Conservation (phyloP, 2,888 invertebrate genomes). For the Cotesia congregata region DNA sequence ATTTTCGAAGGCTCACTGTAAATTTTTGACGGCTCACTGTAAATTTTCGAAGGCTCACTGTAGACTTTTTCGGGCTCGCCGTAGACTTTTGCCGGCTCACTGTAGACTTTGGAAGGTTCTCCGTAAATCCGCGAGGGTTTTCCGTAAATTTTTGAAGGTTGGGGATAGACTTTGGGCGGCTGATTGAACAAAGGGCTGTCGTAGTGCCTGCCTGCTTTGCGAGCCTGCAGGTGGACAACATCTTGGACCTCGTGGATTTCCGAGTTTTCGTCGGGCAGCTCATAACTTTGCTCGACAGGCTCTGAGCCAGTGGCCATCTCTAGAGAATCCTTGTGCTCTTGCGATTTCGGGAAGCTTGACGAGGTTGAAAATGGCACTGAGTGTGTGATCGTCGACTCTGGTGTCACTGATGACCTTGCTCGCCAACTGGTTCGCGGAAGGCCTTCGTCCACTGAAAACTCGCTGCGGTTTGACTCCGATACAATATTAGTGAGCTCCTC, state of each 20-base stretch:
- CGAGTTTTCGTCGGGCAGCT: constrained; percentile 57
- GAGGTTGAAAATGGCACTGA: constrained; percentile 37
- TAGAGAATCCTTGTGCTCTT: constrained; percentile 50
- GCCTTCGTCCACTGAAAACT: constrained; percentile 74
- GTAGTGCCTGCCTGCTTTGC: constrained; percentile 69
- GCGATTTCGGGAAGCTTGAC: constrained; percentile 25
- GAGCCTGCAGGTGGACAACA: constrained; percentile 68
- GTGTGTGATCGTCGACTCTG: constrained; percentile 49
- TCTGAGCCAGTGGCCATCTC: constrained; percentile 53
- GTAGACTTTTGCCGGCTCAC: constrained; percentile 68
- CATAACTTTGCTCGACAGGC: constrained; percentile 62
- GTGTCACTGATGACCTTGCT: constrained; percentile 55
- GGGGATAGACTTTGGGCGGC: constrained; percentile 72
- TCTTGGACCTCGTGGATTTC: constrained; percentile 57
- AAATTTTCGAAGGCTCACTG: constrained; percentile 72
- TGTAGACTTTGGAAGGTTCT: constrained; percentile 72
- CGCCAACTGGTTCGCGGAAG: constrained; percentile 72
- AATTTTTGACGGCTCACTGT: constrained; percentile 70
- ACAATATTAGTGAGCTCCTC: constrained; percentile 71
- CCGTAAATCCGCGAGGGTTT: constrained; percentile 74
- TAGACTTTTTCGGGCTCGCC: constrained; percentile 73
- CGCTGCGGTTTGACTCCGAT: constrained; percentile 74
- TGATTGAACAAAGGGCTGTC: constrained; percentile 71
- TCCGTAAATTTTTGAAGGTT: constrained; percentile 72
- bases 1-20: constrained; percentile 66